A percentile compares a stretch with the other conserved stretches of the same genome.
phyloP scores from a whole-genome alignment of 2,888 invertebrate genomes.

The Patella pellucida region DNA sequence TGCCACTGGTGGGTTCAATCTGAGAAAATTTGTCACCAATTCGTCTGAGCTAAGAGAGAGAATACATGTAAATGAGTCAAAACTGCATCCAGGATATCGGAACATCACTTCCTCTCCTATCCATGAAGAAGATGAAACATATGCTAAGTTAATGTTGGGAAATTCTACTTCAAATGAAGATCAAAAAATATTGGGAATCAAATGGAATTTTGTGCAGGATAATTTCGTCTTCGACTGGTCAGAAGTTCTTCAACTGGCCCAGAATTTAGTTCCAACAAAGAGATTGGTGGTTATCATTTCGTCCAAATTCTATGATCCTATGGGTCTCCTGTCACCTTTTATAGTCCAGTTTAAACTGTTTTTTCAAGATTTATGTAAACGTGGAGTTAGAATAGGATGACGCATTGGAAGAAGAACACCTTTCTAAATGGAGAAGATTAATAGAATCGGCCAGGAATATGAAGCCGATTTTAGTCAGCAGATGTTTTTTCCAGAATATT shows the following conservation, averaged over 20 bases:
- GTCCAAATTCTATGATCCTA: not conserved
- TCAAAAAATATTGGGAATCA: not conserved
- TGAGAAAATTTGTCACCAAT: constrained; percentile 1
- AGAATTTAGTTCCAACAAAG: not conserved
- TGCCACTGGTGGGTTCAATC: not conserved
- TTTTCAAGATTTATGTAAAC: not conserved
- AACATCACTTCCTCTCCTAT: not conserved
- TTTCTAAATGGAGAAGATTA: not conserved
- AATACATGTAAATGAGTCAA: not conserved
- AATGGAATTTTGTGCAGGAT: not conserved
- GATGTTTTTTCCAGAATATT: not conserved
- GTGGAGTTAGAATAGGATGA: not conserved
- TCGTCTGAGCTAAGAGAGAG: not conserved
- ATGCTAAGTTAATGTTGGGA: not conserved
- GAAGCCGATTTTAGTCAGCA: not conserved
- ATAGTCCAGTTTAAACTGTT: not conserved
- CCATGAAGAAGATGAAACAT: constrained; percentile 1
- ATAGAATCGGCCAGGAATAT: not conserved
- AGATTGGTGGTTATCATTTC: not conserved
- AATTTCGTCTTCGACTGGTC: not conserved
- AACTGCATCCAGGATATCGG: not conserved
- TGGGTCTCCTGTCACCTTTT: not conserved
- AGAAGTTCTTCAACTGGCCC: not conserved
- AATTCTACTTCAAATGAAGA: not conserved
- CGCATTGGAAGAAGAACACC: not conserved